These are phyloP conservation scores for Atherinomorus stipes DNA, from an alignment of 2,113 vertebrate genomes.

Conservation along the genomic window DNA sequence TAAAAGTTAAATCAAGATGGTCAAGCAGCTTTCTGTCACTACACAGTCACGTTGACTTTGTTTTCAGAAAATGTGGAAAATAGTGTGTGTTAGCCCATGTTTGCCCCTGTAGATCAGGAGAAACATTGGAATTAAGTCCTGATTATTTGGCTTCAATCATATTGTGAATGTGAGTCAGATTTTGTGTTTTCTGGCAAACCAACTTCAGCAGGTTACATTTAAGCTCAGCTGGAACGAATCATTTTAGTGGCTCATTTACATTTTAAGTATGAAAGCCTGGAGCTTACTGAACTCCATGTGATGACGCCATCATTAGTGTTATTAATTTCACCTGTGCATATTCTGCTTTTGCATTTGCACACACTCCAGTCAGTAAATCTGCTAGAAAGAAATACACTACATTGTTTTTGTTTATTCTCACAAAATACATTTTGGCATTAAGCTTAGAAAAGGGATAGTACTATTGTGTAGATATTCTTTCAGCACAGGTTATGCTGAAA, in stretches of 20 bases:
- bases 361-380: constrained; percentile 7
- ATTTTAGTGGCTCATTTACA: background rate
- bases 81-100: constrained; percentile 23
- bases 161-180: background rate
- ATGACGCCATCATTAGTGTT: background rate
- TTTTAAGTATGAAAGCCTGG: background rate
- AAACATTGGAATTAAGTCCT: constrained; percentile 20
- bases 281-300: background rate
- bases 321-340: constrained; percentile 1
- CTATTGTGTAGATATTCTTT: constrained; percentile 41
- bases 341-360: constrained; percentile 42
- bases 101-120: constrained; percentile 69
- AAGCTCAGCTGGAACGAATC: background rate
- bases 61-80: constrained; percentile 10
- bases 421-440: constrained; percentile 59
- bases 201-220: background rate
- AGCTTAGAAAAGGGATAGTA: constrained; percentile 74
- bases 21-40: constrained; percentile 1
- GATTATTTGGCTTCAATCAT: constrained; percentile 16
- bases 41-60: background rate
- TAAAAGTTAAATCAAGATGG: constrained; percentile 2
- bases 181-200: constrained; percentile 4
- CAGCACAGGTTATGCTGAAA: constrained; percentile 23
- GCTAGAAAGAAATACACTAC: background rate
- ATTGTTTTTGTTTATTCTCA: background rate